These are phyloP conservation scores for Bufo gargarizans DNA, from an alignment of 2,113 vertebrate species.

Conservation along the genomic window DNA sequence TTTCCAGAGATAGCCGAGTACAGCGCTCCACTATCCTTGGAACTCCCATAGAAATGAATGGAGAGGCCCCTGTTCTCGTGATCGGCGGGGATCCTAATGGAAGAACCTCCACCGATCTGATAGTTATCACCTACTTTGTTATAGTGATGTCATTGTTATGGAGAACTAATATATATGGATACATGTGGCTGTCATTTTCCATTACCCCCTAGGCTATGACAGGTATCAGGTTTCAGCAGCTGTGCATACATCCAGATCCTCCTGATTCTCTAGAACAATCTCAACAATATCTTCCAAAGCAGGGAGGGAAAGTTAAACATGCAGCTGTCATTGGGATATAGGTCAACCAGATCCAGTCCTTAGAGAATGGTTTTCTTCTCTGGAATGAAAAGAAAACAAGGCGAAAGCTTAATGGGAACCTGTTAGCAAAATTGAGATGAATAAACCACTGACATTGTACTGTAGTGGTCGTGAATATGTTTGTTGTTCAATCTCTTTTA, in stretches of 20 bases:
- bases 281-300: neutral
- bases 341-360: neutral
- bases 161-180: neutral
- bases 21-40: too few species aligned
- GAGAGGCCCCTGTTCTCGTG: too few species aligned
- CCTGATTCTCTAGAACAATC: neutral
- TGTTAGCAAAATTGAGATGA: too few species aligned
- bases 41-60: too few species aligned
- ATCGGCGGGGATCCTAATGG: too few species aligned
- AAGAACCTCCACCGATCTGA: too few species aligned
- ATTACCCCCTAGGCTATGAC: neutral
- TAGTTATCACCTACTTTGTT: neutral
- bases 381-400: too few species aligned
- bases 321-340: neutral
- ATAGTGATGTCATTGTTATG: neutral
- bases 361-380: neutral
- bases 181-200: neutral
- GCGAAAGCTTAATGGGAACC: too few species aligned
- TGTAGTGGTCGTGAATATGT: too few species aligned
- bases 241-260: neutral
- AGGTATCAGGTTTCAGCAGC: slow-evolving; percentile 1
- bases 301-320: slow-evolving; percentile 9
- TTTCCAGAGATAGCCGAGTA: too few species aligned
- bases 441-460: too few species aligned
- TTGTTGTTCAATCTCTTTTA: too few species aligned